phyloP scores from a whole-genome alignment of 2,888 invertebrate species.

The Catocala nupta region DNA sequence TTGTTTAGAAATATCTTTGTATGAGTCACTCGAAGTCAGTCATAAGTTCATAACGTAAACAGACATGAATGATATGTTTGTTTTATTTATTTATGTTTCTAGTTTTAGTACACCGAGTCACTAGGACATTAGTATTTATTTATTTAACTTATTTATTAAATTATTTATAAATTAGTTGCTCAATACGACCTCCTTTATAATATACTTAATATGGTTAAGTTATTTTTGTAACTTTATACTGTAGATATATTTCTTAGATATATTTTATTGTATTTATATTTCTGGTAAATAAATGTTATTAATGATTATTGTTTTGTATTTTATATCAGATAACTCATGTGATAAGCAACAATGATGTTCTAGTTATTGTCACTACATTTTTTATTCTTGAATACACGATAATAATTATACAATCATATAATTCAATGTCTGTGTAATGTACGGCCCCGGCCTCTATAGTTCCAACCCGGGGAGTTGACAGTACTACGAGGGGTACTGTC shows the following conservation, averaged over 20 bases:
- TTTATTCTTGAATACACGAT: too few relatives aligned
- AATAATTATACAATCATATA: too few relatives aligned
- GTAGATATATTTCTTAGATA: too few relatives aligned
- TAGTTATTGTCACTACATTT: too few relatives aligned
- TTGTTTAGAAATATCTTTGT: constrained; percentile 5
- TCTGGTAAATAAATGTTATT: constrained; percentile 27
- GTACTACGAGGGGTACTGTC: too few relatives aligned
- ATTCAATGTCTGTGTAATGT: too few relatives aligned
- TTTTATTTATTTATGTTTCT: constrained; percentile 37
- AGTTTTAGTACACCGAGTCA: constrained; percentile 67
- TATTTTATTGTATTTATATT: constrained; percentile 35
- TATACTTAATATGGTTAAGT: constrained; percentile 15
- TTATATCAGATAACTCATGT: too few relatives aligned
- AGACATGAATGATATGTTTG: constrained; percentile 5
- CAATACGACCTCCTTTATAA: constrained; percentile 19
- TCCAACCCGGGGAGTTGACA: too few relatives aligned
- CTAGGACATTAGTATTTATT: constrained; percentile 68
- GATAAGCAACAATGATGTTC: too few relatives aligned
- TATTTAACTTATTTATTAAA: constrained; percentile 24
- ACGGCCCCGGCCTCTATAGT: too few relatives aligned
- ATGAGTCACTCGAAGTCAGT: constrained; percentile 57
- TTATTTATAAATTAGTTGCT: constrained; percentile 23
- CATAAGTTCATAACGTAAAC: constrained; percentile 11
- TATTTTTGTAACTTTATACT: constrained; percentile 17
- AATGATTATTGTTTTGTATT: too few relatives aligned